Evolutionary conservation across 1,140 invertebrate genomes (phyloP), one percentile per base, ranked within the genome.

Genomic region (Geopemphigus sp.): DNA sequence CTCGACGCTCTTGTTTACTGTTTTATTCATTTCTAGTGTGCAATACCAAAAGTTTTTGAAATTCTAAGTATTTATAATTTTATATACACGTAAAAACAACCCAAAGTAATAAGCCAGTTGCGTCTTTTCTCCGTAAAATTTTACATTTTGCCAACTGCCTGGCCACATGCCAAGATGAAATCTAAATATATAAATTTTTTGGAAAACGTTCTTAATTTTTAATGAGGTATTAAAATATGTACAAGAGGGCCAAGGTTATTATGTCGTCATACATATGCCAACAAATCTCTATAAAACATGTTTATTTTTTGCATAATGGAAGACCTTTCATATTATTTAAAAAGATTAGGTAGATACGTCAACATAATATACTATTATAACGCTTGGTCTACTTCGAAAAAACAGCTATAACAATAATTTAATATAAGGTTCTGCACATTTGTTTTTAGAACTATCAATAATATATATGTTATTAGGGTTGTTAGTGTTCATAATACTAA

Each of bases 131-230:
- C 32, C 24, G 8, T 54, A 53, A 29, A 24, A 8, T 72, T 72
- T 72, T 54, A 24, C 29, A 72, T 72, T n/a, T 54, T 12, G 68
- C 50, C 8, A 72, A 29, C 95, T 47, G 22, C 14, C 8, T 68
- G 66, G 66, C 47, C 22, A 10, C 24, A 8, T 6, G 66, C 66
- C 66, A 68, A 47, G 12, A 26, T 68, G 17, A 24, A 24, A 17
- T 68, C 45, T 68, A 68, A 68, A 68, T 68, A 68, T 68, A 68
- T 39, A 68, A 47, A 5, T 68, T 68, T 68, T 14, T 50, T 24
- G 66, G 66, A 50, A 68, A 68, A 68, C 15, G 22, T 50, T 68
- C 15, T 50, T 68, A 12, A 26, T 68, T 68, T 68, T 68, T 68
- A 10, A 68, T 24, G 22, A 50, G 12, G n/a, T 26, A 50, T 24